Evolutionary conservation across 2,888 invertebrate genomes (phyloP), one percentile per base, ranked within the genome.

Genomic region (Temnothorax unifasciatus): DNA sequence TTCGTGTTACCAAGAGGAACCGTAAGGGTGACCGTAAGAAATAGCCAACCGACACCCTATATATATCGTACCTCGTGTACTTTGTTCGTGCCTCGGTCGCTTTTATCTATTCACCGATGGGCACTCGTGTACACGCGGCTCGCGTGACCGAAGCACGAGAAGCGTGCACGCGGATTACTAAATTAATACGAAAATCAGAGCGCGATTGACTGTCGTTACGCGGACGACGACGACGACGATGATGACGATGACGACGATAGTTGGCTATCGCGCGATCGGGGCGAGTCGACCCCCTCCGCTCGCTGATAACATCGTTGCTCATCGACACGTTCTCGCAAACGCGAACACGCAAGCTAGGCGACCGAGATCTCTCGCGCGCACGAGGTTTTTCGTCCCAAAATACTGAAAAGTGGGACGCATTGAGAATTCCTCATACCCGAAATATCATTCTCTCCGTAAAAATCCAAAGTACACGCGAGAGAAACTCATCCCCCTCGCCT

Each of bases 111-210:
- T 61, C 52, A 63, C 63, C 54, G 83, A 74, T 68, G 57, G 47
- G 52, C 63, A 75, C 75, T 85, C 75, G 68, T 54, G 50, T 47
- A 69, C 54, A 57, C 61, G 83, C 57, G 54, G 44, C 59, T 86
- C 54, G 86, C 86, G 86, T 86, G 86, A 86, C 85, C 82, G 52
- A 64, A 52, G 50, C 29, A 84, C 50, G 81, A 68, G 63, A 66
- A 66, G 82, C 69, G 75, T 84, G 84, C 66, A 75, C 83, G 69
- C 64, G 77, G 77, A 83, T 85, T 77, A 83, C 71, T 73, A 73
- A 77, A 85, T 85, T 85, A 85, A 77, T 73, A 83, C 57, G 41
- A 83, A 83, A 85, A 85, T 85, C 85, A 83, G 83, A 66, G 85
- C 57, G 63, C 71, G 81, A 77, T 68, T 77, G 68, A 83, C 47